Conservation (phyloP, 2,113 vertebrate species). For the Sylvilagus bachmani region DNA sequence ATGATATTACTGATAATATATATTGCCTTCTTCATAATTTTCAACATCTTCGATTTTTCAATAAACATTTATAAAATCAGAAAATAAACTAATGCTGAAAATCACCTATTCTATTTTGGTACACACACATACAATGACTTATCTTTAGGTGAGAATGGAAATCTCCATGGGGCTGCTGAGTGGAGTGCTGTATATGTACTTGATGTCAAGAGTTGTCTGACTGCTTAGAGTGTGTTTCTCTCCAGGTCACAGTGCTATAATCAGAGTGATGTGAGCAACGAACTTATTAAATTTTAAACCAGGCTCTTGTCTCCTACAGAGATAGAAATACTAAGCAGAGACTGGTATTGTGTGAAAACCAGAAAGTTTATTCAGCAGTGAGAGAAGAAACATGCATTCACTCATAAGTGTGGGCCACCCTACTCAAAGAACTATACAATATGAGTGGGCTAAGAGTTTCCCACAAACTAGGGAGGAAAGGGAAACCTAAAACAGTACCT, state of each 20-base stretch:
- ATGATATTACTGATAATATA: background rate
- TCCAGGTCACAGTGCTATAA: conserved; percentile 29
- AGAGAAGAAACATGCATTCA: no score
- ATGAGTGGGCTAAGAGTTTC: no score
- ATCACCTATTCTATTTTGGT: background rate
- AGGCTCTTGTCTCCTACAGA: no score
- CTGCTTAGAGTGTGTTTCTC: background rate
- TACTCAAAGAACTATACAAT: no score
- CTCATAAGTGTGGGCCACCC: no score
- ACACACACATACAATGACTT: background rate
- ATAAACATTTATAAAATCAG: background rate
- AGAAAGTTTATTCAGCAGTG: no score
- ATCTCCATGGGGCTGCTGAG: background rate
- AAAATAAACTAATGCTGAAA: background rate
- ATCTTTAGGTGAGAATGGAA: background rate
- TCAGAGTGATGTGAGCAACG: background rate
- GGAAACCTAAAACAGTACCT: no score
- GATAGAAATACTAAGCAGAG: no score
- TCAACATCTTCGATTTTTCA: background rate
- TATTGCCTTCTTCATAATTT: background rate
- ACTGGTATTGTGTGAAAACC: no score
- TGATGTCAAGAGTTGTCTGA: conserved; percentile 9
- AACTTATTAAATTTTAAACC: no score
- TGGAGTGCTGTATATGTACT: background rate
- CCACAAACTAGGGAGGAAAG: no score